A percentile compares a stretch with the other conserved stretches of the same genome.
phyloP scores from a whole-genome alignment of 2,888 invertebrate genomes.

The Eristalinus sepulchralis region DNA sequence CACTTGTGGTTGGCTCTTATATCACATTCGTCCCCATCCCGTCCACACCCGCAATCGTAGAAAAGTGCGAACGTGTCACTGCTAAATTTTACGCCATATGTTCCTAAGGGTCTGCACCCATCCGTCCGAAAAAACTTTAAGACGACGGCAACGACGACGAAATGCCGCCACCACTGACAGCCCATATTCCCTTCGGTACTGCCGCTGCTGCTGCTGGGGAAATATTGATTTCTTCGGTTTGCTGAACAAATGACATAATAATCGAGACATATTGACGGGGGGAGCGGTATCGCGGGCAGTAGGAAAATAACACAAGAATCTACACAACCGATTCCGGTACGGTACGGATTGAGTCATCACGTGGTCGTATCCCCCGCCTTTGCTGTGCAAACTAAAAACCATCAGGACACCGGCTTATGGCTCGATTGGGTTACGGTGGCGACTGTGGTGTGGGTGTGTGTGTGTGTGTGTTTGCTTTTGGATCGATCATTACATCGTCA shows the following conservation, averaged over 20 bases:
- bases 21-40: neutral
- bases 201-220: neutral
- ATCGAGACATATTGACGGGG: slow-evolving; percentile 1
- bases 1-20: neutral
- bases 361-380: neutral
- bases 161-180: neutral
- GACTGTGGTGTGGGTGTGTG: neutral
- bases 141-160: neutral
- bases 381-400: slow-evolving; percentile 23
- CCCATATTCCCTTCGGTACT: neutral
- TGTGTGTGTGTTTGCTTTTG: neutral
- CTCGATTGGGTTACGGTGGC: too few species aligned
- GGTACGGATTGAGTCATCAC: slow-evolving; percentile 43
- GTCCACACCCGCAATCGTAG: neutral
- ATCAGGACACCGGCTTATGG: slow-evolving; percentile 8
- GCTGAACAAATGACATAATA: slow-evolving; percentile 37
- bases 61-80: slow-evolving; percentile 29
- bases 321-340: neutral
- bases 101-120: neutral
- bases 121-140: neutral
- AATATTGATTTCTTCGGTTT: slow-evolving; percentile 6
- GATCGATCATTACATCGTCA: slow-evolving; percentile 25
- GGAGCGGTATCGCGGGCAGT: too few species aligned
- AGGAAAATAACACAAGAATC: neutral
- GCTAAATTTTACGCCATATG: slow-evolving; percentile 1